Evolutionary conservation across 2,797 vertebrate genomes (phyloP).

Genomic region (Naso thynnoides): DNA sequence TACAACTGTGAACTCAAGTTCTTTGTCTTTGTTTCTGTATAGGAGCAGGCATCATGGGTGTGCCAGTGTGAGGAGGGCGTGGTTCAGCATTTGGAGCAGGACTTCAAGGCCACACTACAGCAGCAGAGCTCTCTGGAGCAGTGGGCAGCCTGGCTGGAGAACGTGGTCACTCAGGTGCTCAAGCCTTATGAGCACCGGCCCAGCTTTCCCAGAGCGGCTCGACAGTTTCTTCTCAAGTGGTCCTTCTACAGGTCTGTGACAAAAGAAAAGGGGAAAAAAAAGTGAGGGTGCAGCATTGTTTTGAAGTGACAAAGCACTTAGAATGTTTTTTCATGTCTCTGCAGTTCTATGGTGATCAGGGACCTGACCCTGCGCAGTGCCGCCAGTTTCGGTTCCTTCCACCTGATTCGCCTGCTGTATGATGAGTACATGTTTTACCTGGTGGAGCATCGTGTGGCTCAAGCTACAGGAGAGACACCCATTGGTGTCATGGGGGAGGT

Average conservation of each 20-base stretch:
- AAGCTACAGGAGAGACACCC: conserved; percentile 94
- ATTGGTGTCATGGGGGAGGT: conserved; percentile 99
- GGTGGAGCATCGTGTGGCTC: conserved; percentile 97
- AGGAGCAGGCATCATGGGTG: conserved; percentile 99
- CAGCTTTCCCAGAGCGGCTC: conserved; percentile 94
- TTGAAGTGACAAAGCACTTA: not conserved
- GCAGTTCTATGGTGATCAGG: conserved; percentile 98
- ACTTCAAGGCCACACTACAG: conserved; percentile 97
- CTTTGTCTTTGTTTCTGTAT: conserved; percentile 8
- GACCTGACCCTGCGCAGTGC: conserved; percentile 98
- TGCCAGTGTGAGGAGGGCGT: conserved; percentile 97
- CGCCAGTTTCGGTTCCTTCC: conserved; percentile 98
- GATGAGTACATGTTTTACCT: conserved; percentile 99
- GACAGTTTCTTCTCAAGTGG: conserved; percentile 98
- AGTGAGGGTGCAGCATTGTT: not conserved
- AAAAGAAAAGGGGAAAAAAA: not conserved
- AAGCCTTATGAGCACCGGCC: conserved; percentile 93
- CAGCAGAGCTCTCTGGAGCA: conserved; percentile 99
- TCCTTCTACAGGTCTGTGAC: conserved; percentile 94
- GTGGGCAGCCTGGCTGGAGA: conserved; percentile 97
- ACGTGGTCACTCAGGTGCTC: conserved; percentile 94
- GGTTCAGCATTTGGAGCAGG: conserved; percentile 97
- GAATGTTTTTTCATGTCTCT: not conserved
- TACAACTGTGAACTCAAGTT: not conserved
- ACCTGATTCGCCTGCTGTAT: conserved; percentile 97